These are phyloP conservation scores for Selene dorsalis DNA, from an alignment of 2,797 vertebrate genomes.

Conservation along the genomic window DNA sequence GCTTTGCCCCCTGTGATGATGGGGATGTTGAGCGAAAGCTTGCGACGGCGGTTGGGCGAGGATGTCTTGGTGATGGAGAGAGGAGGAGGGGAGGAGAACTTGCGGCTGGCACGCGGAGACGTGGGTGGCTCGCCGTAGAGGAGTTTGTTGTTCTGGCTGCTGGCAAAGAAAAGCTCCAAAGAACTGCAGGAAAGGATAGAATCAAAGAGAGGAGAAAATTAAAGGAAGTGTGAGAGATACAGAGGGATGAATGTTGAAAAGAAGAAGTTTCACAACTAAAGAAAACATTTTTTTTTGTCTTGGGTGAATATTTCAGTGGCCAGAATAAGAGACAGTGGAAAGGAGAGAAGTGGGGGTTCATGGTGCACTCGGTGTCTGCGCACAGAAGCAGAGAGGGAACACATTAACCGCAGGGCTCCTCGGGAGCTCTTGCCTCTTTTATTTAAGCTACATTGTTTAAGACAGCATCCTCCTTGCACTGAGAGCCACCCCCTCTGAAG, in stretches of 20 bases:
- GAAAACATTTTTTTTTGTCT: conserved; percentile 30
- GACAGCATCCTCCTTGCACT: conserved; percentile 84
- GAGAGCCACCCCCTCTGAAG: conserved; percentile 83
- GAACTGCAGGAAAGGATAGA: conserved; percentile 80
- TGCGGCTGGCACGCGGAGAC: conserved; percentile 93
- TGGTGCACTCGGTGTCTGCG: conserved; percentile 46
- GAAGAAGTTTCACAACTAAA: background rate
- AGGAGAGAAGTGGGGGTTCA: conserved; percentile 23
- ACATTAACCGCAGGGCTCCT: conserved; percentile 67
- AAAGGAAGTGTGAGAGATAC: conserved; percentile 8
- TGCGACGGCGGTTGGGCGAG: conserved; percentile 92
- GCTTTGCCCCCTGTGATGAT: conserved; percentile 98
- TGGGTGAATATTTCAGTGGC: conserved; percentile 1
- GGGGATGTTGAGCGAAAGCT: conserved; percentile 98
- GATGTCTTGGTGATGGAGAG: conserved; percentile 92
- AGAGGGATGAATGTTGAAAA: conserved; percentile 3
- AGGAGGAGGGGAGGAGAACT: conserved; percentile 95
- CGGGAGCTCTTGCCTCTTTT: conserved; percentile 79
- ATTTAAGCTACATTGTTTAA: conserved; percentile 85
- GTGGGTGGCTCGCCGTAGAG: conserved; percentile 95
- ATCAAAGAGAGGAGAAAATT: background rate
- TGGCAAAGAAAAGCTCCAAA: conserved; percentile 95
- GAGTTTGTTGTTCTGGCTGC: conserved; percentile 95
- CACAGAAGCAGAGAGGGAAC: conserved; percentile 56
- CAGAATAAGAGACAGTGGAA: conserved; percentile 15